Evolutionary conservation across 2,888 invertebrate genomes (phyloP).

Genomic region (Drosophila formosana): DNA sequence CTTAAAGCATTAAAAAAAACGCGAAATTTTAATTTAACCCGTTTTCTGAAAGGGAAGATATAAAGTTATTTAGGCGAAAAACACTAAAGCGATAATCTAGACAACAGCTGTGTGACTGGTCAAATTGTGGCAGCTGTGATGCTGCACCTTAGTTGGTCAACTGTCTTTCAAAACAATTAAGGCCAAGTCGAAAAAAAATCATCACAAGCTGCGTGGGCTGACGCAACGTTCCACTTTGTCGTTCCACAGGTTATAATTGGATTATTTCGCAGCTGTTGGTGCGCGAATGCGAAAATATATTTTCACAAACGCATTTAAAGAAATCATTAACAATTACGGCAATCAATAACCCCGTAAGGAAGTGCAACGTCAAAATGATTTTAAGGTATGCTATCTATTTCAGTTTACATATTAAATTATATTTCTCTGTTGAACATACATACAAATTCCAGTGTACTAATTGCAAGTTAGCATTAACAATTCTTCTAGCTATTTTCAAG

Average conservation of each 20-base stretch:
- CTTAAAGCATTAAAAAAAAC: neutral
- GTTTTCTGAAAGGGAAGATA: constrained; percentile 3
- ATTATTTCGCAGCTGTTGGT: constrained; percentile 55
- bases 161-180: constrained; percentile 51
- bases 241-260: constrained; percentile 63
- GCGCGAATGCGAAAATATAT: constrained; percentile 49
- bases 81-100: constrained; percentile 72
- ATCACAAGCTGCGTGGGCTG: constrained; percentile 49
- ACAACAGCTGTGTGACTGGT: constrained; percentile 8
- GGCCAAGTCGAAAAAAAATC: constrained; percentile 51
- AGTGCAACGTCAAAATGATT: constrained; percentile 79
- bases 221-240: constrained; percentile 46
- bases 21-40: neutral
- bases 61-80: constrained; percentile 37
- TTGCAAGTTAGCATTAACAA: too few relatives aligned
- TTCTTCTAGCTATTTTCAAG: constrained; percentile 52
- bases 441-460: too few relatives aligned
- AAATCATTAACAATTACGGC: constrained; percentile 70
- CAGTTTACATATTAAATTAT: constrained; percentile 29
- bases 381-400: constrained; percentile 76
- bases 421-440: constrained; percentile 16
- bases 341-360: constrained; percentile 60
- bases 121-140: constrained; percentile 27
- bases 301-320: constrained; percentile 62
- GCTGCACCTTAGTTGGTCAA: constrained; percentile 40